These are phyloP conservation scores for Pemphredon lugubris DNA, from an alignment of 2,888 invertebrate genomes.

Conservation along the genomic window DNA sequence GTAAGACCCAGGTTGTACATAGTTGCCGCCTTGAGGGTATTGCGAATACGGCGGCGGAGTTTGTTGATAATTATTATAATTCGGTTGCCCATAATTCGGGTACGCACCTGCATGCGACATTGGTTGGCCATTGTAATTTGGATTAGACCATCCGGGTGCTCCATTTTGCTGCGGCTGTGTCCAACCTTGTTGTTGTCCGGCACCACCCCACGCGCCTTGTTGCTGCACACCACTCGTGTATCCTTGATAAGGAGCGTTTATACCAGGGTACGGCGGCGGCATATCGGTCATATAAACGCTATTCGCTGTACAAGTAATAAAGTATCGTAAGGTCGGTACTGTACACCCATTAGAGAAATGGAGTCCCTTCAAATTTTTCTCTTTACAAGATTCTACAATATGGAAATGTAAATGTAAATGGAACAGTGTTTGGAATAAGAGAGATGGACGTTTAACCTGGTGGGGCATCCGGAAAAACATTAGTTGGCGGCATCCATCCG, in stretches of 20 bases:
- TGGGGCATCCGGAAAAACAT: constrained; percentile 84
- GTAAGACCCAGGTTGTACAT: constrained; percentile 64
- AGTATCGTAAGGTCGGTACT: not conserved
- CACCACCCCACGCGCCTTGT: constrained; percentile 72
- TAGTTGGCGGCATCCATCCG: constrained; percentile 94
- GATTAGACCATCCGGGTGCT: constrained; percentile 78
- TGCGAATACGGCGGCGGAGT: constrained; percentile 76
- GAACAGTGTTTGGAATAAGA: not conserved
- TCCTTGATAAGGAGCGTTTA: constrained; percentile 83
- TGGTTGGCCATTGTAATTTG: constrained; percentile 77
- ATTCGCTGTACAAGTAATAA: constrained; percentile 83
- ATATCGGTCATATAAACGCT: constrained; percentile 94
- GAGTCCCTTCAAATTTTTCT: too few relatives aligned
- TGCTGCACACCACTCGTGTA: constrained; percentile 74
- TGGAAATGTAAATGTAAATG: not conserved
- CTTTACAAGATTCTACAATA: too few relatives aligned
- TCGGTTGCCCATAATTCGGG: constrained; percentile 74
- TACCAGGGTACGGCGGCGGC: constrained; percentile 97
- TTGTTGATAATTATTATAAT: constrained; percentile 71
- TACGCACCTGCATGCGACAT: constrained; percentile 80
- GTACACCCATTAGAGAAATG: too few relatives aligned
- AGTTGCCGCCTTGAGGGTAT: constrained; percentile 62
- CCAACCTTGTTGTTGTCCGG: constrained; percentile 69
- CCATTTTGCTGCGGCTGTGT: constrained; percentile 75
- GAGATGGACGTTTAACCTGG: constrained; percentile 74